phyloP scores from a whole-genome alignment of 2,797 vertebrate genomes.

The Sciaenops ocellatus region DNA sequence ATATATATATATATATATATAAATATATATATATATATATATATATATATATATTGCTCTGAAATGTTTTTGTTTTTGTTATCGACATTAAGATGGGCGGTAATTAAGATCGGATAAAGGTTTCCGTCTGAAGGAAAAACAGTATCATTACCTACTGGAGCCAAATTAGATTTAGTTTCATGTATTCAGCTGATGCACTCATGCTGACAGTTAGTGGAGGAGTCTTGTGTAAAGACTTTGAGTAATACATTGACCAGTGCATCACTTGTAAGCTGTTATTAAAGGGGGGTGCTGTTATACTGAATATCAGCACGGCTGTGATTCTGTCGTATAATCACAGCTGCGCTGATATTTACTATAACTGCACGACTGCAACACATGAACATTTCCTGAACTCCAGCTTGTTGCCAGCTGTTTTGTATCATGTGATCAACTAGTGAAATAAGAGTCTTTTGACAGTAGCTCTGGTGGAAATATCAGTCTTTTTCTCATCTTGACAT shows the following conservation, averaged over 20 bases:
- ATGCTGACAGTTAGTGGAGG: slow-evolving; percentile 14
- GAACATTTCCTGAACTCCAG: too few relatives aligned
- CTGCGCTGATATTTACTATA: too few relatives aligned
- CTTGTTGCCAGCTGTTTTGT: too few relatives aligned
- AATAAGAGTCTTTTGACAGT: too few relatives aligned
- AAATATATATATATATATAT: slow-evolving; percentile 33
- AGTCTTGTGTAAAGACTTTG: neutral
- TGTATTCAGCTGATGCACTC: slow-evolving; percentile 42
- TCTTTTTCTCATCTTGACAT: too few relatives aligned
- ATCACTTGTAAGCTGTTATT: neutral
- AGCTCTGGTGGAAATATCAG: too few relatives aligned
- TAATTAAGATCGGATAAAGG: neutral
- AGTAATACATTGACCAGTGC: neutral
- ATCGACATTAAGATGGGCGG: neutral
- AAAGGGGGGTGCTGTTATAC: too few relatives aligned
- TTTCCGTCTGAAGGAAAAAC: slow-evolving; percentile 22
- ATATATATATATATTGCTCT: neutral
- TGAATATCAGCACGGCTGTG: too few relatives aligned
- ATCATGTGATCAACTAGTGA: too few relatives aligned
- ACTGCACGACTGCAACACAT: too few relatives aligned
- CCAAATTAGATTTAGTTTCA: slow-evolving; percentile 43
- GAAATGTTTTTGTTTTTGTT: slow-evolving; percentile 22
- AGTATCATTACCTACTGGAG: slow-evolving; percentile 40
- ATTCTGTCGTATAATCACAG: too few relatives aligned
- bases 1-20: slow-evolving; percentile 21